Evolutionary conservation across 2,888 invertebrate genomes (phyloP).

Genomic region (Elgonia sp.): DNA sequence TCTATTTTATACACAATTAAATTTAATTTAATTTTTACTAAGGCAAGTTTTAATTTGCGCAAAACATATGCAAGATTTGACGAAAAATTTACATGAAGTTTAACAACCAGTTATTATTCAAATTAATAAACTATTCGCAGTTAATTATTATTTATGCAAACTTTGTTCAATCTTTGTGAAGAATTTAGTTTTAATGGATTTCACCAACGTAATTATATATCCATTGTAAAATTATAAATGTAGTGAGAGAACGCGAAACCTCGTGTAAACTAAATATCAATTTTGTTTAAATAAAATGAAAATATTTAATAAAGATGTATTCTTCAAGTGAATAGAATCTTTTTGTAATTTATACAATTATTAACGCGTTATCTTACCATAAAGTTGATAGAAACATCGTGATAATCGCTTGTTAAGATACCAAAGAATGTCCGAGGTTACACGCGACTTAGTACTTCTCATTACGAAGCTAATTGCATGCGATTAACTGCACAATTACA

Average conservation of each 20-base stretch:
- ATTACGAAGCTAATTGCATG: conserved; percentile 82
- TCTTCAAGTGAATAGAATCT: conserved; percentile 13
- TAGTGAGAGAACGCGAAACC: background rate
- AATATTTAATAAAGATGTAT: conserved; percentile 19
- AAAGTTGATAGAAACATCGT: conserved; percentile 71
- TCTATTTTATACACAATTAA: too few relatives aligned
- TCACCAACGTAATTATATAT: background rate
- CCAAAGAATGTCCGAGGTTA: conserved; percentile 78
- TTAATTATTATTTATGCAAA: too few relatives aligned
- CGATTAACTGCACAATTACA: conserved; percentile 83
- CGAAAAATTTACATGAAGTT: too few relatives aligned
- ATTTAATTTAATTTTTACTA: too few relatives aligned
- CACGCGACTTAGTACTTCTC: conserved; percentile 83
- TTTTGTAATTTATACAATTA: conserved; percentile 54
- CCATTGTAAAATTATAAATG: background rate
- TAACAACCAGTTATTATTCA: too few relatives aligned
- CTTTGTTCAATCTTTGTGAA: too few relatives aligned
- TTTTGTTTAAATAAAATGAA: conserved; percentile 6
- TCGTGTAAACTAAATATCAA: background rate
- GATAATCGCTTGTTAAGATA: conserved; percentile 77
- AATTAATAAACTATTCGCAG: too few relatives aligned
- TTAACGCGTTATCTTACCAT: conserved; percentile 60
- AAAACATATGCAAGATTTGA: too few relatives aligned
- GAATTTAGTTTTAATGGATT: too few relatives aligned
- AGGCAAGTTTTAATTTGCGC: too few relatives aligned